Evolutionary conservation across 2,888 invertebrate species (phyloP), one percentile per base, ranked within the genome.

Genomic region (Oscheius myriophilus): DNA sequence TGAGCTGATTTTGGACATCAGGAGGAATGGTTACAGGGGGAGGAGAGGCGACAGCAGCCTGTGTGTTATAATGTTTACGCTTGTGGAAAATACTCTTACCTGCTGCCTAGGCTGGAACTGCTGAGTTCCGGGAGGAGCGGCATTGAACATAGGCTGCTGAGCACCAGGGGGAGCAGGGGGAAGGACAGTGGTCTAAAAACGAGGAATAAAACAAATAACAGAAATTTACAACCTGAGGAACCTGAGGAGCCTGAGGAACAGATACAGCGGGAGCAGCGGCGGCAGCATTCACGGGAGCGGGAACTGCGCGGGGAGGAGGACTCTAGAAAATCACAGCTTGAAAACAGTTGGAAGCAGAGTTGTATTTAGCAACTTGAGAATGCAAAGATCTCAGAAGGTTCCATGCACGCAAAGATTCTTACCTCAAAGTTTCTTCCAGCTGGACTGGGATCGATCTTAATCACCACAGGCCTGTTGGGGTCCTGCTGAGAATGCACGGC

Each of bases 1-100:
- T 85, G 52, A 85, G 80, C 70, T 85, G 85, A 68, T 85, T 85
- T 72, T 85, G 85, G 43, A 85, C 85, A 82, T 85, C 85, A 45
- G 84, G 79, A 57, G 85, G 85, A 21, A 85, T 84, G 68, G 83
- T 86, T 67, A 85, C 82, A 58, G 85, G 84, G 52, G 85, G 83
- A 49, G 82, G 83, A 42, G 84, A 72, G 3, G 73, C 78, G 21
- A 76, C 76, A 25, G 72, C 71, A 21, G 70, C 75, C 67, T 67
- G n/a, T 23, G 4, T 6, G 9, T 6, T 9, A 33, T 6, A 6
- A 9, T 6, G 33, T 6, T 33, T 33, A 41, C 9, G 21, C 14
- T 45, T 21, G 1, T 7, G 3, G 21, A 52, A 4, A 16, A 25
- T 33, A 52, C 3, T n/a, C 25, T 25, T 42, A 65, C 65, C 55